Base-by-base conservation (phyloP, 2,113 vertebrate genomes). In the Melanotaenia duboulayi region DNA sequence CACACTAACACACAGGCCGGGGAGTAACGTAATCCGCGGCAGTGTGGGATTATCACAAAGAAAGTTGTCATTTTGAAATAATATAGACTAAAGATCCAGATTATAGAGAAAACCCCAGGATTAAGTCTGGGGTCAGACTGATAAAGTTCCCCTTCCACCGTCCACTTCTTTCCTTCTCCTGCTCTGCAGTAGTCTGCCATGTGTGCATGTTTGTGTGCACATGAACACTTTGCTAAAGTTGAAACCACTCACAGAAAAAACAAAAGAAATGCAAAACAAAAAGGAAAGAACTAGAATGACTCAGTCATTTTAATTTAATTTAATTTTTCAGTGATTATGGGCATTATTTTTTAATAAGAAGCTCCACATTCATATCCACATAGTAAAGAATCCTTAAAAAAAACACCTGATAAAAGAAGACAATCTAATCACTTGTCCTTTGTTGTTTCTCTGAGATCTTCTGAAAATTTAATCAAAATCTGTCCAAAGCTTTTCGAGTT, bases 61-160 rank as follows among this genome's bases (percentile, higher is more conserved):
- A 89, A 88, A 86, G 85, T 61, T 87, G 87, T 85, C 71, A 91
- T 92, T 88, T 87, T 46, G 46, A 81, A n/a, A 40, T 84, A 88
- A 87, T 86, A 87, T 89, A 70, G 55, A 86, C 24, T 39, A 48
- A 77, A 88, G 78, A 87, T 85, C 37, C 72, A 66, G 32, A 82
- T 82, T 81, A 82, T 75, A 88, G 82, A 86, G 58, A 81, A 71
- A 82, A 62, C 4, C 39, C 61, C 50, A 51, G 85, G 85, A 89
- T 90, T 88, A 87, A 79, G 80, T 19, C 28, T 49, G 37, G 11
- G 70, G 70, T 74, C 72, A 84, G n/a, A 59, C 56, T 35, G 66
- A 59, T 13, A 65, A 74, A 65, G 39, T 56, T 80, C 50, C 16
- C 44, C 63, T 77, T 74, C 80, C 32, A 24, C 23, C 64, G 50